Evolutionary conservation across 2,113 vertebrate species (phyloP).

Genomic region (Chamaea fasciata): DNA sequence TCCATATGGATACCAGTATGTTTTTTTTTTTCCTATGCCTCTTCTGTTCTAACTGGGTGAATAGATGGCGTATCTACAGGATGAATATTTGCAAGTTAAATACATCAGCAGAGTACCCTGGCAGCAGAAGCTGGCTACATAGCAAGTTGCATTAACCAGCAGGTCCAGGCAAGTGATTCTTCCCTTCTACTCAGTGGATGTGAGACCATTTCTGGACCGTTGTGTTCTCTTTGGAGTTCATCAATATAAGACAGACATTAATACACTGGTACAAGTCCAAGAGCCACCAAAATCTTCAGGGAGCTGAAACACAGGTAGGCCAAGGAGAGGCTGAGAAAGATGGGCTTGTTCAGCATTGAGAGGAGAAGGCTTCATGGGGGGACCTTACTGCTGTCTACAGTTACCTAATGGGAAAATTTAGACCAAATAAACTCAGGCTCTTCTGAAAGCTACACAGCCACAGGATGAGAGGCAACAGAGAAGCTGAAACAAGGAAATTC

Average conservation of each 20-base stretch:
- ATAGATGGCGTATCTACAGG: not conserved
- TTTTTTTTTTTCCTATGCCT: not conserved
- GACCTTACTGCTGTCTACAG: not conserved
- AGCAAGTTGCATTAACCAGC: not conserved
- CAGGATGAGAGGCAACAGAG: not conserved
- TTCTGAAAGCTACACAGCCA: not conserved
- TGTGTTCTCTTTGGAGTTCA: not conserved
- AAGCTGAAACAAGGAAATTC: not conserved
- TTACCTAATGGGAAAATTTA: not conserved
- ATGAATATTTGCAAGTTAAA: not conserved
- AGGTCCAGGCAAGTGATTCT: not conserved
- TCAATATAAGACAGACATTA: not conserved
- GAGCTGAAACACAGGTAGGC: rapidly evolving
- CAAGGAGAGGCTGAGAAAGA: not conserved
- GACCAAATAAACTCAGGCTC: not conserved
- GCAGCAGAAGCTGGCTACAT: not conserved
- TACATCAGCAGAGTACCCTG: not conserved
- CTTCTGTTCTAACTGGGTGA: not conserved
- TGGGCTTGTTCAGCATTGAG: not conserved
- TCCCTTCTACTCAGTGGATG: not conserved
- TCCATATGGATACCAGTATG: not conserved
- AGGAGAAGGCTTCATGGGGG: not conserved
- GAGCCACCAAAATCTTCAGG: not conserved
- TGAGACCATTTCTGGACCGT: not conserved
- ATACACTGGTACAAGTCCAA: not conserved